phyloP scores from a whole-genome alignment of 2,113 vertebrate species.

The Coryphaenoides rupestris region DNA sequence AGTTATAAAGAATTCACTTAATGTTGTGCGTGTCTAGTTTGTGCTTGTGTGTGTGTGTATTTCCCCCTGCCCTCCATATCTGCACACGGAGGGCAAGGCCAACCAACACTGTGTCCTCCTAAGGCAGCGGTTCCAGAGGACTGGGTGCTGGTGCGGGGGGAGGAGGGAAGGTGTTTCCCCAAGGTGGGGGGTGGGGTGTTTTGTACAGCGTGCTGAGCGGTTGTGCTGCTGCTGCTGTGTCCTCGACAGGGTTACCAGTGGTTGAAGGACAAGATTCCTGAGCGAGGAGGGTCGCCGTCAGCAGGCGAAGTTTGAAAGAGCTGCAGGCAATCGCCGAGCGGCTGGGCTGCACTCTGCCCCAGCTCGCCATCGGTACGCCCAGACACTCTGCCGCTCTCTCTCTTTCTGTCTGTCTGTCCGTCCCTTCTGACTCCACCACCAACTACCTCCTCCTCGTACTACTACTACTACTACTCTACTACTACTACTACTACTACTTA shows the following conservation, averaged over 20 bases:
- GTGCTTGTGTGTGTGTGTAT: slow-evolving; percentile 2
- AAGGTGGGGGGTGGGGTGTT: slow-evolving; percentile 68
- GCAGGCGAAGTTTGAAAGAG: slow-evolving; percentile 98
- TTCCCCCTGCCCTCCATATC: no score
- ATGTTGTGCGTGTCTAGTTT: no score
- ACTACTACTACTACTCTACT: no score
- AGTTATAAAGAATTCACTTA: no score
- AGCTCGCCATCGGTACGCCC: slow-evolving; percentile 94
- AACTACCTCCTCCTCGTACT: background rate
- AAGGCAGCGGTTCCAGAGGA: no score
- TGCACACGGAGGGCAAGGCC: no score
- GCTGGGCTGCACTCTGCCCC: slow-evolving; percentile 95
- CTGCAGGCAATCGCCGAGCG: slow-evolving; percentile 95
- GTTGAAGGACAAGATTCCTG: slow-evolving; percentile 98
- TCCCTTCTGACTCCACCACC: slow-evolving; percentile 61
- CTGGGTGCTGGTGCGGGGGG: no score
- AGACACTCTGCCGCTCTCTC: slow-evolving; percentile 79
- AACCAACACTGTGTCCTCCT: no score
- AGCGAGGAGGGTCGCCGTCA: slow-evolving; percentile 97
- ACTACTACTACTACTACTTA: background rate
- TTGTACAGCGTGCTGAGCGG: slow-evolving; percentile 67
- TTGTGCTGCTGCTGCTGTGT: slow-evolving; percentile 79
- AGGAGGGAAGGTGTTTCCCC: no score
- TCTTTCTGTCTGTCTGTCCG: slow-evolving; percentile 83
- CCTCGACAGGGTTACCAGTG: slow-evolving; percentile 91